Percentiles rank a stretch among this genome's conserved stretches.
These are phyloP conservation scores for Cavia porcellus DNA, from an alignment of 2,113 vertebrate species.

Conservation along the genomic window DNA sequence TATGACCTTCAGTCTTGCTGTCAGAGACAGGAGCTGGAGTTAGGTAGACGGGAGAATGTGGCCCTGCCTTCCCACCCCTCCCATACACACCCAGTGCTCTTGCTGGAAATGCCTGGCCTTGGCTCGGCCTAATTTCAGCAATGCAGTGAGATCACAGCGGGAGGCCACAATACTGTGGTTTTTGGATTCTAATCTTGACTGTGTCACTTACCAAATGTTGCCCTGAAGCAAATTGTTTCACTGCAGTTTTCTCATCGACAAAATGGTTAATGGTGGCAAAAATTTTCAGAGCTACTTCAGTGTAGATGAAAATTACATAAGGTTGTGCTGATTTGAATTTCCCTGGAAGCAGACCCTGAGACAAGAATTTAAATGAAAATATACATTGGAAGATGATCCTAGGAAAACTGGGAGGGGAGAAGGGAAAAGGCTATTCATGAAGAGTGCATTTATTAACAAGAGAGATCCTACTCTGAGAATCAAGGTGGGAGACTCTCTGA, in stretches of 20 bases:
- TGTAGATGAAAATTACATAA: slow-evolving; percentile 7
- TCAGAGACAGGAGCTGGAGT: neutral
- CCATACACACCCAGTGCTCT: neutral
- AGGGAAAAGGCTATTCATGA: neutral
- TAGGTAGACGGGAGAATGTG: neutral
- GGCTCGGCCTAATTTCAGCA: neutral
- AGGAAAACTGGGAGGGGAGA: neutral
- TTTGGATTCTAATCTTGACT: neutral
- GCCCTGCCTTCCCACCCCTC: neutral
- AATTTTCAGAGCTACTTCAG: neutral
- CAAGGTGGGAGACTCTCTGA: neutral
- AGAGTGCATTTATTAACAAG: neutral
- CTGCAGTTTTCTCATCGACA: neutral
- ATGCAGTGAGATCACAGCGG: neutral
- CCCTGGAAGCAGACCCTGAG: neutral
- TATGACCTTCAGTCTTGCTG: neutral
- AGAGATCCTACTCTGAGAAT: neutral
- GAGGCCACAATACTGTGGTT: neutral
- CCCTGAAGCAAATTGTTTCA: neutral
- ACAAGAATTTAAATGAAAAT: neutral
- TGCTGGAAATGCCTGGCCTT: neutral
- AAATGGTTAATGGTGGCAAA: neutral
- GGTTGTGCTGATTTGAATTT: neutral
- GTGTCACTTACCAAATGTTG: neutral
- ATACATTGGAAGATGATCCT: neutral